phyloP scores from a whole-genome alignment of 2,113 vertebrate genomes.

The Ia io region DNA sequence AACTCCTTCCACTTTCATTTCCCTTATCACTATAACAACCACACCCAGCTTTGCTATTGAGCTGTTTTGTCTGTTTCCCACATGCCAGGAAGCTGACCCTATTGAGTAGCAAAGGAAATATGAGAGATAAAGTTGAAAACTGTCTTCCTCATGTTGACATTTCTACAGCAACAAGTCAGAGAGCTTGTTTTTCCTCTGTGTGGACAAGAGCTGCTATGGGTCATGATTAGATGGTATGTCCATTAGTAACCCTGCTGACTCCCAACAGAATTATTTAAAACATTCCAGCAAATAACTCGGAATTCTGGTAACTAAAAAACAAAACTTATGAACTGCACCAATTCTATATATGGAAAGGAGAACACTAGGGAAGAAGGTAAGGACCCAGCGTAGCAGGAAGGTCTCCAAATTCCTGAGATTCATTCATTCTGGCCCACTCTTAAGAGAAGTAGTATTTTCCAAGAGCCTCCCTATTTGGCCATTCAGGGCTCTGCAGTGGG shows the following conservation, averaged over 20 bases:
- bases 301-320: slow-evolving; percentile 14
- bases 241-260: slow-evolving; percentile 34
- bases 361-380: background rate
- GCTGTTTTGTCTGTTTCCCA: slow-evolving; percentile 50
- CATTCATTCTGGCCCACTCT: background rate
- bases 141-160: slow-evolving; percentile 65
- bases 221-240: slow-evolving; percentile 39
- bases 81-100: slow-evolving; percentile 26
- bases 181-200: slow-evolving; percentile 32
- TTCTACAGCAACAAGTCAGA: slow-evolving; percentile 62
- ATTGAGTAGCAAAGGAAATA: slow-evolving; percentile 56
- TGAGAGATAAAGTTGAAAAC: slow-evolving; percentile 50
- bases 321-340: background rate
- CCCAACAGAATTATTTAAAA: slow-evolving; percentile 48
- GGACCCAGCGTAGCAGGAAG: background rate
- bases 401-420: background rate
- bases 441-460: background rate
- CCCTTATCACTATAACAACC: slow-evolving; percentile 50
- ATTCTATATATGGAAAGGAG: slow-evolving; percentile 11
- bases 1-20: slow-evolving; percentile 66
- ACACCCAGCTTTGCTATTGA: slow-evolving; percentile 50
- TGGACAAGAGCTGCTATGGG: background rate
- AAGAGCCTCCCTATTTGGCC: background rate
- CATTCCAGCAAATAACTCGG: slow-evolving; percentile 47
- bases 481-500: background rate